Evolutionary conservation across 2,888 invertebrate species (phyloP).

Genomic region (Hirudinaria manillensis): DNA sequence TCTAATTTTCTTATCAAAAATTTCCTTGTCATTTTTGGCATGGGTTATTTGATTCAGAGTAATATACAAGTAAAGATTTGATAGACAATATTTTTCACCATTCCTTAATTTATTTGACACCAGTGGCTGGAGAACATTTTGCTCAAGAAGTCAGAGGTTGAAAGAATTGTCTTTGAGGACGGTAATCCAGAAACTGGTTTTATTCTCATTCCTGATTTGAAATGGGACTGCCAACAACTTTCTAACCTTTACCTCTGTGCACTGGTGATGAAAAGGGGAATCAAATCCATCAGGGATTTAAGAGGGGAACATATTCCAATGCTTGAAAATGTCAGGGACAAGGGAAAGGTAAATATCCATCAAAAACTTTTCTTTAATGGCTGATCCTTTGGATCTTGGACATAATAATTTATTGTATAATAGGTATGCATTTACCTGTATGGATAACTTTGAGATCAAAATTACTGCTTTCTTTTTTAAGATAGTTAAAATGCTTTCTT

Average conservation of each 20-base stretch:
- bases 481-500: too few species aligned
- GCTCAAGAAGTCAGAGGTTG: slow-evolving; percentile 80
- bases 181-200: slow-evolving; percentile 64
- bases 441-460: not conserved
- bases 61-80: too few species aligned
- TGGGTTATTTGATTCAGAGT: too few species aligned
- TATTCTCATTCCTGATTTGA: slow-evolving; percentile 82
- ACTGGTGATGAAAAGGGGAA: slow-evolving; percentile 65
- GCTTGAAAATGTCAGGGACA: slow-evolving; percentile 71
- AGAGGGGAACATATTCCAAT: slow-evolving; percentile 71
- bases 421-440: slow-evolving; percentile 1
- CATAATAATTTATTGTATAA: not conserved
- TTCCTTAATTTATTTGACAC: slow-evolving; percentile 47
- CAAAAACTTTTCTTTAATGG: not conserved
- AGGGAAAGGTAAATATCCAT: slow-evolving; percentile 61
- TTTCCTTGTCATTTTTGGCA: too few species aligned
- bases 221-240: slow-evolving; percentile 78
- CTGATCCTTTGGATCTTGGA: too few species aligned
- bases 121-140: slow-evolving; percentile 97
- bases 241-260: slow-evolving; percentile 80
- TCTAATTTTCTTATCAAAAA: too few species aligned
- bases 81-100: too few species aligned
- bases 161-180: slow-evolving; percentile 79
- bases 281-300: slow-evolving; percentile 81
- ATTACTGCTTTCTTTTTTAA: not conserved